Conservation (phyloP, 2,797 vertebrate species). For the Glyptemys insculpta region DNA sequence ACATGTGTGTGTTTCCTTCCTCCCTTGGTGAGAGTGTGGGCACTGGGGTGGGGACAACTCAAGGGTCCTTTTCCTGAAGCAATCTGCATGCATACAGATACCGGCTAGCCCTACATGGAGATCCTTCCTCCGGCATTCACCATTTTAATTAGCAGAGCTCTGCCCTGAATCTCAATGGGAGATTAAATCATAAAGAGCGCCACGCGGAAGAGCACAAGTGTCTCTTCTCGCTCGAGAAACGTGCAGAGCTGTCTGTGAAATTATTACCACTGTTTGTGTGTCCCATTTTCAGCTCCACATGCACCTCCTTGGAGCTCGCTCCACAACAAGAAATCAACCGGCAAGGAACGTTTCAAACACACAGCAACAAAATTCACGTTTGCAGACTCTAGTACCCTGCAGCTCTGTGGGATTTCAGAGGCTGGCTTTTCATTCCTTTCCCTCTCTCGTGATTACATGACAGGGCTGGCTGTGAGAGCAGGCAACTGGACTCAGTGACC, state of each 20-base stretch:
- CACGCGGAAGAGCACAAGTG: constrained; percentile 48
- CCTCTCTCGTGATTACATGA: neutral
- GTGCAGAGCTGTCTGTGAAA: constrained; percentile 62
- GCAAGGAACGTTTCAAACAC: neutral
- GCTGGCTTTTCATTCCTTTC: neutral
- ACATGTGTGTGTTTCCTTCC: constrained; percentile 45
- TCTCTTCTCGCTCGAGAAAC: constrained; percentile 63
- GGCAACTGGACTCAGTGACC: neutral
- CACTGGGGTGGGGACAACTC: neutral
- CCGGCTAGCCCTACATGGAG: constrained; percentile 49
- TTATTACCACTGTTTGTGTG: constrained; percentile 67
- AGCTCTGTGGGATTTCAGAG: fast-evolving
- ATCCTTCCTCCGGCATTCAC: constrained; percentile 71
- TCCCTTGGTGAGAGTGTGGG: neutral
- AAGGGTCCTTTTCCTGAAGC: constrained; percentile 52
- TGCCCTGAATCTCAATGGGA: constrained; percentile 77
- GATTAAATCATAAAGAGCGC: constrained; percentile 67
- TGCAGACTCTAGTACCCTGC: neutral
- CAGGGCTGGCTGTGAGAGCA: neutral
- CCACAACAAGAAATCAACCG: fast-evolving
- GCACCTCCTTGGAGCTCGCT: neutral
- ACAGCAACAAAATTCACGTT: neutral
- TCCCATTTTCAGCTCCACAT: constrained; percentile 34
- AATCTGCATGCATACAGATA: constrained; percentile 54
- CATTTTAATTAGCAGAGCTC: constrained; percentile 76